Evolutionary conservation across 2,113 vertebrate species (phyloP).

Genomic region (Petrocephalus microphthalmus): DNA sequence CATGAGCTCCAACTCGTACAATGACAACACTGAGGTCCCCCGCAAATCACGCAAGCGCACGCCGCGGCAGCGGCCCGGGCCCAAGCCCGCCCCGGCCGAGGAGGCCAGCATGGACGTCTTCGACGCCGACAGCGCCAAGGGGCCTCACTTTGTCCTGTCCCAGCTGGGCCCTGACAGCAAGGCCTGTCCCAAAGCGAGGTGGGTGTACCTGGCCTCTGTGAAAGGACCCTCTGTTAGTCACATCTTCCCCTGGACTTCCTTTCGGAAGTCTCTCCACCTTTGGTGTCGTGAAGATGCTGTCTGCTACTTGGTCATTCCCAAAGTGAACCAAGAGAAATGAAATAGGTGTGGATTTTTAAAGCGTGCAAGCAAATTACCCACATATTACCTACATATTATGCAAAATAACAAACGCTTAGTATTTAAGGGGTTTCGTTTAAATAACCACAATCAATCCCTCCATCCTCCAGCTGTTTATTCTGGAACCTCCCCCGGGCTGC

Average conservation of each 20-base stretch:
- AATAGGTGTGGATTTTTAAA: not conserved
- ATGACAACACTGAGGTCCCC: conserved; percentile 97
- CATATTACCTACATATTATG: not conserved
- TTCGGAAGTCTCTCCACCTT: not conserved
- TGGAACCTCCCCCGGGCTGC: not conserved
- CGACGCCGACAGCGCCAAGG: conserved; percentile 98
- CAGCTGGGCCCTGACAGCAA: conserved; percentile 93
- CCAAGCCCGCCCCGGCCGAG: conserved; percentile 71
- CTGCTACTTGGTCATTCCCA: not conserved
- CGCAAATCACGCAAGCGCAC: conserved; percentile 97
- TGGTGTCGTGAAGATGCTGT: not conserved
- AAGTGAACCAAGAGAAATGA: not conserved
- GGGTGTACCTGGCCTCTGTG: conserved; percentile 25
- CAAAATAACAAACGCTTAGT: not conserved
- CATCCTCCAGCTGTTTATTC: not conserved
- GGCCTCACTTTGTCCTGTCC: conserved; percentile 96
- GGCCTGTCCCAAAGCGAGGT: conserved; percentile 84
- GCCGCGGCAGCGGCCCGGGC: conserved; percentile 90
- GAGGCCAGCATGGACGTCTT: conserved; percentile 95
- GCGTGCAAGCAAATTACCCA: not conserved
- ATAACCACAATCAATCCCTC: not conserved
- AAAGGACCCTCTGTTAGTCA: not conserved
- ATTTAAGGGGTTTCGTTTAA: not conserved
- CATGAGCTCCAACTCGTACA: conserved; percentile 90
- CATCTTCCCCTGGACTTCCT: not conserved